Conservation (phyloP, 2,113 vertebrate species). For the Psilopsiagon aymara region DNA sequence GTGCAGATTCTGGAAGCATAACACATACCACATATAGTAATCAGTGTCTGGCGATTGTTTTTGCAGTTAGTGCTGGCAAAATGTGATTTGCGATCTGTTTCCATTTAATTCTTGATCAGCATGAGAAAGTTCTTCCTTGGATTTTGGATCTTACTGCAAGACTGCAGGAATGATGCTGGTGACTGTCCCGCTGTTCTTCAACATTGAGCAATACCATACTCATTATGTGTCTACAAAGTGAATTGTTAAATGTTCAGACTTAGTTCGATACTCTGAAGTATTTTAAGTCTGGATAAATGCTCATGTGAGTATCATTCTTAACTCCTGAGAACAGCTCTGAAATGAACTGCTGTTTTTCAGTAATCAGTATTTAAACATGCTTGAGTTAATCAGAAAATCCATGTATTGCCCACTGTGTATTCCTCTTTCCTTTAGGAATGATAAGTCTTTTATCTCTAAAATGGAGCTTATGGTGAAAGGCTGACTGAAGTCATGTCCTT, state of each 20-base stretch:
- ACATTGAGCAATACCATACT: conserved; percentile 80
- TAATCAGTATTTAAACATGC: not conserved
- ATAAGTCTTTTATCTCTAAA: not conserved
- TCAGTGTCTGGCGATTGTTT: conserved; percentile 27
- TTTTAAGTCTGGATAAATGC: not conserved
- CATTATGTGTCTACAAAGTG: conserved; percentile 74
- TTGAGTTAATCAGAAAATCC: not conserved
- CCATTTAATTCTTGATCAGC: conserved; percentile 65
- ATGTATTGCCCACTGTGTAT: not conserved
- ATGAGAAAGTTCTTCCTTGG: conserved; percentile 79
- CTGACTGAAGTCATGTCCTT: not conserved
- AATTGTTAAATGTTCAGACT: not conserved
- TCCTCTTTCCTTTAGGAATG: not conserved
- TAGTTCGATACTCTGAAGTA: not conserved
- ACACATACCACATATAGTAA: not conserved
- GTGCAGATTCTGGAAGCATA: not conserved
- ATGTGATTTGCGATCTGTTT: not conserved
- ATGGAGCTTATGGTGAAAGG: not conserved
- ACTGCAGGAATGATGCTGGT: conserved; percentile 79
- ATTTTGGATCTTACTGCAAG: conserved; percentile 81
- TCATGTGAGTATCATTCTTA: not conserved
- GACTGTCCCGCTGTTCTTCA: conserved; percentile 79
- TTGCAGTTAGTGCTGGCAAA: not conserved
- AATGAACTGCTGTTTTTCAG: not conserved
- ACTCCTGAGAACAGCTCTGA: not conserved